A percentile compares a stretch with the other conserved stretches of the same genome.
Conservation (phyloP, 2,113 vertebrate species). For the Hucho hucho region DNA sequence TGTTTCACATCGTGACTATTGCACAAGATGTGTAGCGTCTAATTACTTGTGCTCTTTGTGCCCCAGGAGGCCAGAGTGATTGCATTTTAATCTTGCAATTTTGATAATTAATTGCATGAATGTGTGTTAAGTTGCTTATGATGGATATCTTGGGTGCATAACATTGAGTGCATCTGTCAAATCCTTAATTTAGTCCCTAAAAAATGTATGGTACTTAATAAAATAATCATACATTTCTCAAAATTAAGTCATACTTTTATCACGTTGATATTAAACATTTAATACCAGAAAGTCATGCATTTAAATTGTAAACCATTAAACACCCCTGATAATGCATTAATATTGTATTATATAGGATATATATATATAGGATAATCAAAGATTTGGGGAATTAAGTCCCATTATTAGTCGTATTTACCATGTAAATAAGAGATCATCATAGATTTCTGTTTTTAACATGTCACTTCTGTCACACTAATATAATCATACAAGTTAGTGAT, state of each 20-base stretch:
- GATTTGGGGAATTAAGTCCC: constrained; percentile 49
- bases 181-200: constrained; percentile 40
- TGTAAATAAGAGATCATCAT: constrained; percentile 33
- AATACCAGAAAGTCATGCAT: constrained; percentile 31
- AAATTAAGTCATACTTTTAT: no score
- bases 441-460: neutral
- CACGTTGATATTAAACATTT: constrained; percentile 30
- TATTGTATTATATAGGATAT: constrained; percentile 36
- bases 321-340: constrained; percentile 25
- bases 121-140: constrained; percentile 40
- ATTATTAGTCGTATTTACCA: constrained; percentile 28
- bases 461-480: neutral
- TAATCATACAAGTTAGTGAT: constrained; percentile 16
- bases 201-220: constrained; percentile 14
- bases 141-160: constrained; percentile 47
- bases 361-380: constrained; percentile 32
- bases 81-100: constrained; percentile 44
- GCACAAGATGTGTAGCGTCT: neutral
- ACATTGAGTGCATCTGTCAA: constrained; percentile 44
- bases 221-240: constrained; percentile 20
- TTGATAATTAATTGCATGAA: constrained; percentile 53
- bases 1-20: neutral
- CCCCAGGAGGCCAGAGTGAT: constrained; percentile 22
- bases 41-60: constrained; percentile 55
- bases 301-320: constrained; percentile 26